Evolutionary conservation across 2,888 invertebrate genomes (phyloP), one percentile per base, ranked within the genome.

Genomic region (Tupiocoris notatus): DNA sequence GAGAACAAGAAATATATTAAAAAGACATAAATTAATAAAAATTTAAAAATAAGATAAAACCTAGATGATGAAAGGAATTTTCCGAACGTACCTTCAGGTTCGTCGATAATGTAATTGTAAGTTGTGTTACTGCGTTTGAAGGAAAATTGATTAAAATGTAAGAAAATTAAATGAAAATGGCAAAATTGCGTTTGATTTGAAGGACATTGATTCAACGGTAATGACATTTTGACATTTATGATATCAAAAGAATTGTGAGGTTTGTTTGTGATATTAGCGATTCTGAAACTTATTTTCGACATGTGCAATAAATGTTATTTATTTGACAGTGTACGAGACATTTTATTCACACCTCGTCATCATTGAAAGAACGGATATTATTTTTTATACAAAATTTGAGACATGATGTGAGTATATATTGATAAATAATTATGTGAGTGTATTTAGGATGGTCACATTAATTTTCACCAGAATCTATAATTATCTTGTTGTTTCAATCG

Each of bases 301-400:
- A 70, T 70, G 70, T 70, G 70, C 70, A 70, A 70, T 70, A 70
- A 70, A 70, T 70, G 70, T 70, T 70, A 70, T 70, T 70, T 59
- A 70, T 70, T 70, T 70, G 70, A 58, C 59, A 22, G 20, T 59
- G 59, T 18, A 18, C 6, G 59, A n/a, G n/a, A n/a, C n/a, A n/a
- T n/a, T n/a, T n/a, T n/a, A n/a, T n/a, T n/a, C n/a, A n/a, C n/a
- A n/a, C n/a, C n/a, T n/a, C n/a, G n/a, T n/a, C n/a, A n/a, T n/a
- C n/a, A n/a, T n/a, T n/a, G n/a, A n/a, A n/a, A n/a, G n/a, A n/a
- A n/a, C n/a, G n/a, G n/a, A n/a, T n/a, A n/a, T n/a, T n/a, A n/a
- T n/a, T n/a, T n/a, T n/a, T n/a, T n/a, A n/a, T n/a, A n/a, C n/a
- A n/a, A n/a, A n/a, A n/a, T n/a, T n/a, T n/a, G n/a, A n/a, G n/a